A percentile compares a stretch with the other conserved stretches of the same genome.
phyloP scores from a whole-genome alignment of 2,888 invertebrate genomes.

The Chaitophorus viminalis region DNA sequence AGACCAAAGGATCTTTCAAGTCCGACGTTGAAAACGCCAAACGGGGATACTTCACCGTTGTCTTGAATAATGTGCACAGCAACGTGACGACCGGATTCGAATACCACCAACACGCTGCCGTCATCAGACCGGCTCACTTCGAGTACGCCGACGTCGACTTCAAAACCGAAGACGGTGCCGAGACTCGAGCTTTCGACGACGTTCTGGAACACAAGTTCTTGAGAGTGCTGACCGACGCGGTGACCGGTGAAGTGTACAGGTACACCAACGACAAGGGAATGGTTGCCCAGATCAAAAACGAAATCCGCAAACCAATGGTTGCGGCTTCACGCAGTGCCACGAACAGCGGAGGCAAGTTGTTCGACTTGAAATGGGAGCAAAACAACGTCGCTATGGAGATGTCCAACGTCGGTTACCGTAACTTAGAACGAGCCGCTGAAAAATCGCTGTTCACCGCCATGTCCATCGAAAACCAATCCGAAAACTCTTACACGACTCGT shows the following conservation, averaged over 20 bases:
- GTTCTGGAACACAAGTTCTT: slow-evolving; percentile 11
- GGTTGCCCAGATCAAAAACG: slow-evolving; percentile 11
- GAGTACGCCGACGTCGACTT: slow-evolving; percentile 9
- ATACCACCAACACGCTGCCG: background rate
- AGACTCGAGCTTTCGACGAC: slow-evolving; percentile 11
- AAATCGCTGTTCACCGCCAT: background rate
- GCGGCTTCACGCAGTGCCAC: background rate
- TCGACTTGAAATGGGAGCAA: slow-evolving; percentile 36
- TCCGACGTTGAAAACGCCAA: background rate
- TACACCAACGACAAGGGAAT: background rate
- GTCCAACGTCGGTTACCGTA: background rate
- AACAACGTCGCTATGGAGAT: background rate
- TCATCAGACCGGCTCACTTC: background rate
- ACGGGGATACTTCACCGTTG: background rate
- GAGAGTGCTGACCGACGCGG: slow-evolving; percentile 7
- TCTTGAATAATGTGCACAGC: slow-evolving; percentile 7
- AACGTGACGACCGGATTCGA: slow-evolving; percentile 11
- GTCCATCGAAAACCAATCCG: background rate
- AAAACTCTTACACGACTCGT: background rate
- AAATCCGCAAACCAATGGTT: slow-evolving; percentile 1
- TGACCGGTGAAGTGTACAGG: background rate
- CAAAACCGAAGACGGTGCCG: slow-evolving; percentile 9
- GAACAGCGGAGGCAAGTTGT: background rate
- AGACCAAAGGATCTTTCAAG: slow-evolving; percentile 20
- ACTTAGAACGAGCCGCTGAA: background rate